A percentile compares a stretch with the other conserved stretches of the same genome.
Conservation (phyloP, 35 echinoderm and acorn worm genomes). For the Ophiothrix spiculata region DNA sequence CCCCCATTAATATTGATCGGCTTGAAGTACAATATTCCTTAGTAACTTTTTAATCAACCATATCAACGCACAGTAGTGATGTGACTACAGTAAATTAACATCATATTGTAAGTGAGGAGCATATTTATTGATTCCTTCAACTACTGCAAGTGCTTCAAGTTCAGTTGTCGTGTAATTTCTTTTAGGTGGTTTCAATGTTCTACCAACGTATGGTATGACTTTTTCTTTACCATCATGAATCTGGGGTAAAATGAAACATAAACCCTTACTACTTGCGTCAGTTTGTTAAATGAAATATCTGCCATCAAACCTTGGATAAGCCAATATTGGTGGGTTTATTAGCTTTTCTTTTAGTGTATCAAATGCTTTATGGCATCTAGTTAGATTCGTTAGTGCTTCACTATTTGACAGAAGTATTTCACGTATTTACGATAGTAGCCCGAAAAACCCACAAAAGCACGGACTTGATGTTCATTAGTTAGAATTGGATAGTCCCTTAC, state of each 20-base stretch:
- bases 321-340: neutral
- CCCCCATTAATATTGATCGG: constrained; percentile 21
- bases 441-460: constrained; percentile 8
- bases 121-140: constrained; percentile 20
- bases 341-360: neutral
- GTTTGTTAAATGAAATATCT: neutral
- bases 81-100: constrained; percentile 14
- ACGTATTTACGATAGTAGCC: constrained; percentile 30
- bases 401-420: constrained; percentile 2
- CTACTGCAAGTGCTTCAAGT: constrained; percentile 26
- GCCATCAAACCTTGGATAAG: neutral
- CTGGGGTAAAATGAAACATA: neutral
- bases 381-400: too few species aligned
- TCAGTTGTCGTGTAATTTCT: constrained; percentile 18
- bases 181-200: constrained; percentile 20
- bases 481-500: constrained; percentile 31
- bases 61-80: neutral
- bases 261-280: neutral
- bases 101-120: constrained; percentile 11
- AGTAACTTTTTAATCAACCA: constrained; percentile 3
- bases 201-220: neutral
- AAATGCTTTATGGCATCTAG: too few species aligned
- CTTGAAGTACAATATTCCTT: constrained; percentile 5
- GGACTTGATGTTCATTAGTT: constrained; percentile 8
- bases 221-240: neutral